Evolutionary conservation across 2,113 vertebrate species (phyloP), one percentile per base, ranked within the genome.

Genomic region (Pitta sordida): DNA sequence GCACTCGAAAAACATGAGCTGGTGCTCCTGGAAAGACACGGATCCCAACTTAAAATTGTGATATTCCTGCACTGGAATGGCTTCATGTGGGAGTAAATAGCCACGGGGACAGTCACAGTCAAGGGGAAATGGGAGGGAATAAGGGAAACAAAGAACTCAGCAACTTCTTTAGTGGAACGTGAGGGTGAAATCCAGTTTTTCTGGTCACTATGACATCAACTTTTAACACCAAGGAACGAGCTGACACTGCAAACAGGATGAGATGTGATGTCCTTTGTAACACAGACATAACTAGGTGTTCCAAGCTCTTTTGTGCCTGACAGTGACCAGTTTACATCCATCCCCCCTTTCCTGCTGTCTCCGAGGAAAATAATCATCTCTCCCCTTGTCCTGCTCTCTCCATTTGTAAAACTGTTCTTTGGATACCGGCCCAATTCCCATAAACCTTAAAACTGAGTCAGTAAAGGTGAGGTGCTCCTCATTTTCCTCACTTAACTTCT

Each of bases 1-100:
- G 94, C 99, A 99, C 95, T 99, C 99, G 6, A 97, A 97, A 74
- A 99, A 99, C 71, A 92, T 82, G 73, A 98, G 95, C 44, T 97
- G 97, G 79, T 98, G 97, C 81, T 99, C 98, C 99, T 99, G 91
- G 27, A 88, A n/a, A 90, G 69, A 90, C 58, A 91, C 14, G 86
- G 51, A 91, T 11, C 51, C n/a, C 84, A 0, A 37, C 83, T 0
- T 79, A 21, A 91, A 87, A 76, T 26, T n/a, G 58, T n/a, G 5
- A 55, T 13, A 6, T 49, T 52, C 27, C 56, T 70, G 26, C 43
- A 7, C 0, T 65, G 75, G 56, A 63, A 52, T 34, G 67, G 23
- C 36, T 80, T 43, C 2, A 39, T 26, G 11, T 10, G 20, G 37
- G 53, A 64, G 49, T 27, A 77, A 91, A 90, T 8, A 86, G 8